Evolutionary conservation across 2,888 invertebrate genomes (phyloP).

Genomic region (Alcis repandata): DNA sequence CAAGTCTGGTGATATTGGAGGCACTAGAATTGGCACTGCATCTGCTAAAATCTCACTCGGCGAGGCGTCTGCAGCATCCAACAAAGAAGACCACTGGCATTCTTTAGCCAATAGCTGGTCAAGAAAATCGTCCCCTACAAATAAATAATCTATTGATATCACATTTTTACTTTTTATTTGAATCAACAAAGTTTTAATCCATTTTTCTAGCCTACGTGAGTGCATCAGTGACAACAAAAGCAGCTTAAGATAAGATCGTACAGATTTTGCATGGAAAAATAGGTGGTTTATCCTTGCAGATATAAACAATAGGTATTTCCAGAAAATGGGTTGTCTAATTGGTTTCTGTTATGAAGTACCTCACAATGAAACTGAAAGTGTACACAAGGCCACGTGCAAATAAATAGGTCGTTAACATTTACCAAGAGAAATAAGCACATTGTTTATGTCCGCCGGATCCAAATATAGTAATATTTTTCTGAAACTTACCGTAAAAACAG

Average conservation of each 20-base stretch:
- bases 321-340: conserved; percentile 12
- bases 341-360: conserved; percentile 21
- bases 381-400: conserved; percentile 64
- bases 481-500: conserved; percentile 73
- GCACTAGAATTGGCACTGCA: conserved; percentile 73
- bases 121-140: conserved; percentile 76
- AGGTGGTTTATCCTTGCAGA: conserved; percentile 10
- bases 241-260: conserved; percentile 1
- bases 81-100: conserved; percentile 76
- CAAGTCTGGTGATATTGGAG: conserved; percentile 73
- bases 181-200: background rate
- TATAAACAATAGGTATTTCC: conserved; percentile 8
- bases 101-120: conserved; percentile 76
- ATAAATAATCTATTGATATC: background rate
- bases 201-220: background rate
- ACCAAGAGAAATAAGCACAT: conserved; percentile 54
- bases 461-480: conserved; percentile 28
- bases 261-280: background rate
- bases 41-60: conserved; percentile 83
- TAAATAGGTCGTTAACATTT: conserved; percentile 63
- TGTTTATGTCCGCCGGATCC: conserved; percentile 61
- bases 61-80: conserved; percentile 79
- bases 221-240: background rate
- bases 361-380: conserved; percentile 57
- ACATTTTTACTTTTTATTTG: background rate